phyloP scores from a whole-genome alignment of 2,113 vertebrate genomes.

The Plecotus auritus region DNA sequence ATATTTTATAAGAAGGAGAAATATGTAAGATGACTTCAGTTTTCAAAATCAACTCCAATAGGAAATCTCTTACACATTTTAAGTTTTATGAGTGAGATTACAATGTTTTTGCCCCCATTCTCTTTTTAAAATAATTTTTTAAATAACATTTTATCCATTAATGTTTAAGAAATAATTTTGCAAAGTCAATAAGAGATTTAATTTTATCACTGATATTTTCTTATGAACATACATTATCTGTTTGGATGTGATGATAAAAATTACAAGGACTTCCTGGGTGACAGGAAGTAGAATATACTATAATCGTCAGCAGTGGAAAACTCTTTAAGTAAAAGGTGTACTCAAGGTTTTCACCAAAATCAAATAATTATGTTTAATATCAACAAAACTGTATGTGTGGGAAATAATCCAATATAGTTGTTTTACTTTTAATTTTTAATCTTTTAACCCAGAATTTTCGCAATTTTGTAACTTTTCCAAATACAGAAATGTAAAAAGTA shows the following conservation, averaged over 20 bases:
- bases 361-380: conserved; percentile 78
- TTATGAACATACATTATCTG: conserved; percentile 76
- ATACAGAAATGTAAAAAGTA: conserved; percentile 13
- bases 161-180: conserved; percentile 65
- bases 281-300: conserved; percentile 76
- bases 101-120: conserved; percentile 23
- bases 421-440: conserved; percentile 14
- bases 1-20: background rate
- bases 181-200: conserved; percentile 70
- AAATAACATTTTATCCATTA: conserved; percentile 18
- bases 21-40: background rate
- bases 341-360: conserved; percentile 75
- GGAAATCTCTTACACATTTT: conserved; percentile 15
- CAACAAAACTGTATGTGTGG: conserved; percentile 69
- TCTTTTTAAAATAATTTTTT: conserved; percentile 26
- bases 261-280: conserved; percentile 73
- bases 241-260: conserved; percentile 76
- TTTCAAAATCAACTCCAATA: conserved; percentile 7
- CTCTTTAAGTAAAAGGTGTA: conserved; percentile 73
- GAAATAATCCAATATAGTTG: background rate
- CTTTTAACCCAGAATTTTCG: background rate
- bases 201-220: conserved; percentile 75
- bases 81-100: background rate
- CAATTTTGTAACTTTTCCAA: conserved; percentile 47
- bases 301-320: conserved; percentile 74